A percentile compares a stretch with the other conserved stretches of the same genome.
Evolutionary conservation across 2,113 vertebrate species (phyloP).

Genomic region (Sylvietta virens): DNA sequence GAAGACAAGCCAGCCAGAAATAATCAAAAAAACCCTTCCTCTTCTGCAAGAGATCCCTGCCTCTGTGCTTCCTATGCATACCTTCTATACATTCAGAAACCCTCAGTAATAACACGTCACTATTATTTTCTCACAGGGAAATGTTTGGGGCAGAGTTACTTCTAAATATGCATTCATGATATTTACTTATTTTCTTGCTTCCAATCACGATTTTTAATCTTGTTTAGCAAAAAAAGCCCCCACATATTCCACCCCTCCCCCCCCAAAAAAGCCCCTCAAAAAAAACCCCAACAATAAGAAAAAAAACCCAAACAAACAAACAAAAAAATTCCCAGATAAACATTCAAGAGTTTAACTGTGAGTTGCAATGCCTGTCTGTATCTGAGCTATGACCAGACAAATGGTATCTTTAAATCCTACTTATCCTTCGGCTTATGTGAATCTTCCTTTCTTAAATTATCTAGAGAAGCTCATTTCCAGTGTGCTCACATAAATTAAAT

Average conservation of each 20-base stretch:
- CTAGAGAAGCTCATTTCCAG: constrained; percentile 27
- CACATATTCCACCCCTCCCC: too few species aligned
- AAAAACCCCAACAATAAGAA: too few species aligned
- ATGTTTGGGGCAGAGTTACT: not conserved
- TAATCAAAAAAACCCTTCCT: not conserved
- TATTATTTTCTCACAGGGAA: not conserved
- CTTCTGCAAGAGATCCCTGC: not conserved
- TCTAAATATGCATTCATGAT: not conserved
- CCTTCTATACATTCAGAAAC: not conserved
- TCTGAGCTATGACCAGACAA: not conserved
- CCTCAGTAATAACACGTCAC: rapidly evolving
- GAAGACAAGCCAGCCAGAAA: not conserved
- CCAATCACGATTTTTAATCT: not conserved
- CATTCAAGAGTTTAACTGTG: not conserved
- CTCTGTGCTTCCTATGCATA: not conserved
- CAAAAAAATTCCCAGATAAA: not conserved
- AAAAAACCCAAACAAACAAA: not conserved
- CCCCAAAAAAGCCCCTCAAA: not conserved
- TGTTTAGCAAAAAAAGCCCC: not conserved
- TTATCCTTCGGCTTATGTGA: not conserved
- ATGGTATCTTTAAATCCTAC: not conserved
- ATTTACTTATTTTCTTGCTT: not conserved
- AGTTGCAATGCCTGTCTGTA: not conserved
- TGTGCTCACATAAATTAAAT: constrained; percentile 12
- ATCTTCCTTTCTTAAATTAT: constrained; percentile 3